Evolutionary conservation across 2,888 invertebrate species (phyloP).

Genomic region (Andrena trimmerana): DNA sequence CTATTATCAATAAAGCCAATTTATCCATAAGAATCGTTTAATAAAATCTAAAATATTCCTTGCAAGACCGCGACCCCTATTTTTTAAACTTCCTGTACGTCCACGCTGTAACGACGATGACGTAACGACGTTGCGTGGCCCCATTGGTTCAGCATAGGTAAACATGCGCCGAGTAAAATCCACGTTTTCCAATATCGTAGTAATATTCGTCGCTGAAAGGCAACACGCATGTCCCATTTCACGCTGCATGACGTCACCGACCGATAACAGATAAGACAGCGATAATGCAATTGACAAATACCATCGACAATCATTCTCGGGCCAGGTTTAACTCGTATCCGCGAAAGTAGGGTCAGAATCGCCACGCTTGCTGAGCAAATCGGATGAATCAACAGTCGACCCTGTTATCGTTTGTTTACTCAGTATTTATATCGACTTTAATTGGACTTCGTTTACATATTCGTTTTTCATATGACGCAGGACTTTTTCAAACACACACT

Average conservation of each 20-base stretch:
- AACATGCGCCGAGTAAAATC: slow-evolving; percentile 35
- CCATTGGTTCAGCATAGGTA: slow-evolving; percentile 47
- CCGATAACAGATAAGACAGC: slow-evolving; percentile 30
- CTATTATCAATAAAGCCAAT: no score
- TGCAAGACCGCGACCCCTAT: neutral
- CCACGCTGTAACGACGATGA: slow-evolving; percentile 6
- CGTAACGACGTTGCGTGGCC: slow-evolving; percentile 28
- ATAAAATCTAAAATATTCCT: no score
- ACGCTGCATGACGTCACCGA: slow-evolving; percentile 31
- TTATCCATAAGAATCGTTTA: no score
- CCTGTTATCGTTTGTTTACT: slow-evolving; percentile 1
- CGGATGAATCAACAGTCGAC: neutral
- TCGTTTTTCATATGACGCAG: neutral
- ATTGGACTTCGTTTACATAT: neutral
- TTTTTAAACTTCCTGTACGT: slow-evolving; percentile 16
- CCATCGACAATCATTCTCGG: neutral
- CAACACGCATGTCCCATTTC: slow-evolving; percentile 12
- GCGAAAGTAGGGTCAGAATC: slow-evolving; percentile 2
- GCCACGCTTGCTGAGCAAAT: neutral
- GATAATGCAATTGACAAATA: slow-evolving; percentile 36
- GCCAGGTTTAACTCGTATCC: neutral
- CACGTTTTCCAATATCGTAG: slow-evolving; percentile 30
- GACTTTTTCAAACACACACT: neutral
- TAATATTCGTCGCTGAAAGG: neutral
- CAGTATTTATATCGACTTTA: neutral